A percentile compares a stretch with the other conserved stretches of the same genome.
These are phyloP conservation scores for Equus quagga DNA, from an alignment of 2,113 vertebrate genomes.

Conservation along the genomic window DNA sequence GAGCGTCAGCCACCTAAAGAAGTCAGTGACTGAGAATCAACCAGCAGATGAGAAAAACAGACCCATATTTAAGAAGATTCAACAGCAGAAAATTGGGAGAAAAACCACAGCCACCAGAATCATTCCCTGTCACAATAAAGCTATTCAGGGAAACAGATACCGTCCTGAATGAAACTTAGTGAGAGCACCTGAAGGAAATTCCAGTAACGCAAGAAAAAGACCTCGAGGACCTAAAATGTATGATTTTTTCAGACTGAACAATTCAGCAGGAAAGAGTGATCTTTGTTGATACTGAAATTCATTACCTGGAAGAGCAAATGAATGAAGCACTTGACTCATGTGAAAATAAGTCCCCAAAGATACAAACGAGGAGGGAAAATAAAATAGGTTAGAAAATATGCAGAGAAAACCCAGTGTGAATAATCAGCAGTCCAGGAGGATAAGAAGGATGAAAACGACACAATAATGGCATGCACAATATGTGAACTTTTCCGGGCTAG, in stretches of 20 bases:
- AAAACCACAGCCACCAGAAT: background rate
- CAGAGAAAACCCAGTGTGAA: background rate
- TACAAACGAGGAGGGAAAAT: background rate
- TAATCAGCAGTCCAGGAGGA: background rate
- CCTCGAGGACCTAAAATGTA: background rate
- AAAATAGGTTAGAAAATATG: background rate
- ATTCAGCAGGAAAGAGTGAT: background rate
- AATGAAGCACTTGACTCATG: background rate
- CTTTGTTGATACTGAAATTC: slow-evolving; percentile 21
- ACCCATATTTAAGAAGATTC: background rate
- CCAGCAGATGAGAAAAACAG: background rate
- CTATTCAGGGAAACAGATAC: background rate
- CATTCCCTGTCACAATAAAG: background rate
- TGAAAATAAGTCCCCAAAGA: background rate
- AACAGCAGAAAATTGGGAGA: background rate
- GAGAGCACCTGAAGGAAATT: background rate
- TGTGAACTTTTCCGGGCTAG: background rate
- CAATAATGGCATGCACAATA: background rate
- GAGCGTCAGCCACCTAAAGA: background rate
- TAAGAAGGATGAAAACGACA: background rate
- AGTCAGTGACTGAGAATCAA: background rate
- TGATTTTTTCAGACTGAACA: background rate
- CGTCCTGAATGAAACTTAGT: background rate
- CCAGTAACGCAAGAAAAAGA: background rate
- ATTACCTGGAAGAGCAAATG: background rate